A percentile compares a stretch with the other conserved stretches of the same genome.
phyloP scores from a whole-genome alignment of 2,113 vertebrate genomes.

The Otis tarda region DNA sequence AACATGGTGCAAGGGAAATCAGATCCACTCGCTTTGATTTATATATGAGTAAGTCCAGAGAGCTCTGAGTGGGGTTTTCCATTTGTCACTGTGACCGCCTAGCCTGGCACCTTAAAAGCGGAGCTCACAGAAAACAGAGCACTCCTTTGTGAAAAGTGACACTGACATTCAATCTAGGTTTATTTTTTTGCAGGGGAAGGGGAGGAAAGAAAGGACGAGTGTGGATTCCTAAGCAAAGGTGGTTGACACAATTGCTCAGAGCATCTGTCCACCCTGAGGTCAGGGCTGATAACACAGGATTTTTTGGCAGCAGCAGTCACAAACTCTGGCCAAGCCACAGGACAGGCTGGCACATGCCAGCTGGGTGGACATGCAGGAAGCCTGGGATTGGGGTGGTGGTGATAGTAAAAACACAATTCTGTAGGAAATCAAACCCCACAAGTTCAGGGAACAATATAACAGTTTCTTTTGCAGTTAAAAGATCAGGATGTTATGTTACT shows the following conservation, averaged over 20 bases:
- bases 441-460: background rate
- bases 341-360: background rate
- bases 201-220: background rate
- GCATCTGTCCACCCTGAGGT: background rate
- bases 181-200: conserved; percentile 21
- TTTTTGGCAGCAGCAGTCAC: background rate
- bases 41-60: background rate
- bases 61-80: background rate
- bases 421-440: background rate
- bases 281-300: background rate
- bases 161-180: conserved; percentile 56
- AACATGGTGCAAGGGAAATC: conserved; percentile 50
- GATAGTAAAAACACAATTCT: background rate
- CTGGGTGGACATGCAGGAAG: background rate
- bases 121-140: conserved; percentile 47
- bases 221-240: background rate
- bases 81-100: conserved; percentile 51
- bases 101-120: conserved; percentile 56
- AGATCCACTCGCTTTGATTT: conserved; percentile 57
- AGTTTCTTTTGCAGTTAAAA: background rate
- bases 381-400: no score
- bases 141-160: conserved; percentile 39
- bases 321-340: background rate
- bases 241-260: background rate
- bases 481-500: background rate